Evolutionary conservation across 2,797 vertebrate genomes (phyloP).

Genomic region (Australoheros facetus): DNA sequence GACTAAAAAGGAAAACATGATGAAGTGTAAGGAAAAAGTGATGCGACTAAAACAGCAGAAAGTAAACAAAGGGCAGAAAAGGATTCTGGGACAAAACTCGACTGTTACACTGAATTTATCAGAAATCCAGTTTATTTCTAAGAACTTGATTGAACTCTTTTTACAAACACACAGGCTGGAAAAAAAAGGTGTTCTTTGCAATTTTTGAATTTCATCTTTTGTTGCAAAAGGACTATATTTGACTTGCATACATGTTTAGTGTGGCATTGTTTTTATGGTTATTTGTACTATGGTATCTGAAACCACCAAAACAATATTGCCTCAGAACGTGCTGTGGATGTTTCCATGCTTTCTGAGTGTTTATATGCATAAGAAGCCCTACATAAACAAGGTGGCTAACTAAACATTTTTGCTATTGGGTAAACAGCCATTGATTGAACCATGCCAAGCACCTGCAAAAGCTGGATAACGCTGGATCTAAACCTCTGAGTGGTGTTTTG

Average conservation of each 20-base stretch:
- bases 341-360: conserved; percentile 62
- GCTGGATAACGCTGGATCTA: conserved; percentile 56
- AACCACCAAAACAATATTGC: conserved; percentile 37
- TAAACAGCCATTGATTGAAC: conserved; percentile 71
- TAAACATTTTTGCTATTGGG: conserved; percentile 70
- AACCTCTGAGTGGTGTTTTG: conserved; percentile 71
- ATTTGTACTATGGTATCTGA: conserved; percentile 44
- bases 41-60: neutral
- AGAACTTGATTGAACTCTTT: neutral
- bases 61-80: neutral
- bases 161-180: neutral
- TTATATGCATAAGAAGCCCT: conserved; percentile 55
- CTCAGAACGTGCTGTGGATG: conserved; percentile 33
- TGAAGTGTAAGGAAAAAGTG: neutral
- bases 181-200: neutral
- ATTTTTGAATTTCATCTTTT: neutral
- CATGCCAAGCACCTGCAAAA: conserved; percentile 75
- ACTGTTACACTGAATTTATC: neutral
- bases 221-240: neutral
- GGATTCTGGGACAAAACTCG: neutral
- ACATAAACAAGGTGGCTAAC: conserved; percentile 62
- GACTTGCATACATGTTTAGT: conserved; percentile 7
- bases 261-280: conserved; percentile 16
- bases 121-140: neutral
- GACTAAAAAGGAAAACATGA: neutral